Evolutionary conservation across 2,113 vertebrate species (phyloP).

Genomic region (Candoia aspera): DNA sequence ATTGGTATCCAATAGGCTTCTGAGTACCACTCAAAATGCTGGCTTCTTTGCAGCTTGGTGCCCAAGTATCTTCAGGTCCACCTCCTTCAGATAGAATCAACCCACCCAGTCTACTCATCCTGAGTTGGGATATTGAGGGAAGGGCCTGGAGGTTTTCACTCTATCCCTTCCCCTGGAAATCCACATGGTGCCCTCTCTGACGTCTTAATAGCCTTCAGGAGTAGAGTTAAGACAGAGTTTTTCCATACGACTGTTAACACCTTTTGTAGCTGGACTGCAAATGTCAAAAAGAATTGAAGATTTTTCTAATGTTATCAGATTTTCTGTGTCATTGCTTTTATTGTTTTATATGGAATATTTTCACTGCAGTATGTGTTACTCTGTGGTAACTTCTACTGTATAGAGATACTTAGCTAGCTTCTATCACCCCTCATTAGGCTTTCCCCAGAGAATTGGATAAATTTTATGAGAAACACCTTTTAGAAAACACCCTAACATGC

Average conservation of each 20-base stretch:
- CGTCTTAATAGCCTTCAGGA: background rate
- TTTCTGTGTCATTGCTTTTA: background rate
- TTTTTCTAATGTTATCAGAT: background rate
- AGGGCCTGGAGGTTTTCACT: background rate
- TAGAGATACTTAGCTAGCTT: background rate
- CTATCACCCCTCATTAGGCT: background rate
- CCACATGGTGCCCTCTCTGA: background rate
- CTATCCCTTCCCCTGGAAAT: background rate
- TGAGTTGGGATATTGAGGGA: background rate
- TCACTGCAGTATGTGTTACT: background rate
- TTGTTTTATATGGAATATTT: background rate
- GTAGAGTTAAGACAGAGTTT: background rate
- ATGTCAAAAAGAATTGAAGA: background rate
- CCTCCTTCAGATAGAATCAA: background rate
- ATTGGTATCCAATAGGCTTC: background rate
- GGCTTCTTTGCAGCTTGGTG: background rate
- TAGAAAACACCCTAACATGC: background rate
- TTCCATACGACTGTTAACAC: background rate
- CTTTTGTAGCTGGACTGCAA: background rate
- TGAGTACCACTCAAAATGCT: background rate
- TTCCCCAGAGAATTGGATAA: background rate
- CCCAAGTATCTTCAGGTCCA: background rate
- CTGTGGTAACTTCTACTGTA: background rate
- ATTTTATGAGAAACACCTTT: background rate
- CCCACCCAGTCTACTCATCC: background rate